Base-by-base conservation (phyloP, 2,113 vertebrate species). In the Ageneiosus marmoratus region DNA sequence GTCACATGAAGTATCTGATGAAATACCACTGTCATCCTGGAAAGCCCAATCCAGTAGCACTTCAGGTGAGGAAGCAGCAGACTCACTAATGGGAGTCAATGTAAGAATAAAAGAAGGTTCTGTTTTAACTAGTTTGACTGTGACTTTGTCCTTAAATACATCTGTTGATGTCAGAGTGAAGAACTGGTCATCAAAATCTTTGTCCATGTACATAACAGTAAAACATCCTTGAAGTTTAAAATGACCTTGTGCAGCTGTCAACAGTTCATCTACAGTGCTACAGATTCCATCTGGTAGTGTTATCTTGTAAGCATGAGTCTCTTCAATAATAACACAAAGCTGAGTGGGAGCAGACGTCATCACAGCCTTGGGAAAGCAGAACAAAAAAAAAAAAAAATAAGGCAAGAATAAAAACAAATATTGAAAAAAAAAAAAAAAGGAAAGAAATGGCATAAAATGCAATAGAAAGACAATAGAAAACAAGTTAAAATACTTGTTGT, bases 61-160 rank as follows among this genome's bases (percentile, higher is more conserved):
- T 62, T 75, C 81, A n/a, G n/a, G n/a, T n/a, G n/a, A n/a, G n/a
- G n/a, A n/a, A 81, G 70, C 81, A 60, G 81, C 10, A n/a, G n/a
- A n/a, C 18, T 86, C 83, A 62, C 29, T 32, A 62, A 89, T 58
- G 37, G 85, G 85, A 85, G 82, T 87, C 51, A 89, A 75, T 56
- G 81, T 80, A 7, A 89, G 29, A 87, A 81, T 37, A 83, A 88
- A 3, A 84, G 85, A 70, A 24, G 75, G 56, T 80, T 90, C 89
- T 62, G 8, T 84, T 81, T 87, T 13, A 62, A 91, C 72, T 46
- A 88, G 80, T 84, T 88, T 89, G 55, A 90, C 86, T 84, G 82
- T 89, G 80, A 88, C 82, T 83, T 85, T 88, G 70, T 86, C 78
- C 62, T 86, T 88, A 58, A 88, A 1, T 44, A 80, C 34, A 72